Evolutionary conservation across 1,140 invertebrate genomes (phyloP).

Genomic region (Teleopsis dalmanni): DNA sequence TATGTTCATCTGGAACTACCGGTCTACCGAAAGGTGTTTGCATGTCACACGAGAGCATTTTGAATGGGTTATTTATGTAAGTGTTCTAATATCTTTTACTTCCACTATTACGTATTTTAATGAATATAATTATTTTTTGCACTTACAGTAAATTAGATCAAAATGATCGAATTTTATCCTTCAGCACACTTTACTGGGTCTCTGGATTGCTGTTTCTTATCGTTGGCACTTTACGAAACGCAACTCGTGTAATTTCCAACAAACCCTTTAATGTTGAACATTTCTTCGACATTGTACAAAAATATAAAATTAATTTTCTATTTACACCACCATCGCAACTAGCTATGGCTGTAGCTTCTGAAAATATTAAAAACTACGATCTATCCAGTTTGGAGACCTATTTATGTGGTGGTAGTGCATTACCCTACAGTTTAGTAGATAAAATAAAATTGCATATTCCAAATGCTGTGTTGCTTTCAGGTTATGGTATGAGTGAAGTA

Average conservation of each 20-base stretch:
- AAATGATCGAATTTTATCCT: neutral
- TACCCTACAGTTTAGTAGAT: neutral
- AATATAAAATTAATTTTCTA: slow-evolving; percentile 8
- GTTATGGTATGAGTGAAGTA: slow-evolving; percentile 9
- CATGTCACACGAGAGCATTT: slow-evolving; percentile 45
- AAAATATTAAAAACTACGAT: neutral
- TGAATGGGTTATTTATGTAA: slow-evolving; percentile 8
- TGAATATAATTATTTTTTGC: neutral
- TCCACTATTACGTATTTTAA: neutral
- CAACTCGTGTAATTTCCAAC: slow-evolving; percentile 7
- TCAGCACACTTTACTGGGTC: slow-evolving; percentile 6
- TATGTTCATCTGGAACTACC: slow-evolving; percentile 62
- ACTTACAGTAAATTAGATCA: neutral
- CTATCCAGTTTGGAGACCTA: neutral
- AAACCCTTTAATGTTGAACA: neutral
- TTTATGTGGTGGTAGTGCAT: slow-evolving; percentile 1
- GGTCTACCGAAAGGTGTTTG: slow-evolving; percentile 69
- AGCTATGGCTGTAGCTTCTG: slow-evolving; percentile 2
- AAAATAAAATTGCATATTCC: neutral
- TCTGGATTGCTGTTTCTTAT: neutral
- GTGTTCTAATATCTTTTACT: neutral
- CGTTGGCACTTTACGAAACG: slow-evolving; percentile 1
- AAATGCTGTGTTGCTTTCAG: neutral
- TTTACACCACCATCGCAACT: slow-evolving; percentile 10
- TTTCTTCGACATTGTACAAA: slow-evolving; percentile 9